phyloP scores from a whole-genome alignment of 2,113 vertebrate genomes.

The Rhinolophus sinicus region DNA sequence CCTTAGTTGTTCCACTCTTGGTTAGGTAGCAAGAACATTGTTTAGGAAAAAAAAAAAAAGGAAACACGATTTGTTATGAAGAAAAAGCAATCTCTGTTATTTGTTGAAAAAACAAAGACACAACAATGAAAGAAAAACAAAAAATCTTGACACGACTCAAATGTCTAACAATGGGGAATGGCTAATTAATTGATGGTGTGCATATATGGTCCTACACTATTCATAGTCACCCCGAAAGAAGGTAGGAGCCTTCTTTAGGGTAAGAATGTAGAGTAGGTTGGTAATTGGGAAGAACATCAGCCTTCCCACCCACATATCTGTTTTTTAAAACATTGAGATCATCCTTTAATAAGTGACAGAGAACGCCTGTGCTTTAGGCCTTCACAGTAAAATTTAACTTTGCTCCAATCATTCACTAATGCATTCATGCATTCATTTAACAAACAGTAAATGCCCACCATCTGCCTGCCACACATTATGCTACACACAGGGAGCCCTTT shows the following conservation, averaged over 20 bases:
- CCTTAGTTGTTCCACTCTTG: background rate
- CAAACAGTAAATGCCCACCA: background rate
- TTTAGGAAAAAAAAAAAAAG: background rate
- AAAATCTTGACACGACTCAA: background rate
- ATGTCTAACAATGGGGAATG: background rate
- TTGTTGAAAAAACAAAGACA: background rate
- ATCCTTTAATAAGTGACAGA: constrained; percentile 17
- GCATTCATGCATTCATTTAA: constrained; percentile 16
- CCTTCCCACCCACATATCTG: background rate
- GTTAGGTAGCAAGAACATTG: background rate
- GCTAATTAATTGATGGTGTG: background rate
- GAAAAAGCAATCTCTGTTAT: background rate
- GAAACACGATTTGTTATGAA: background rate
- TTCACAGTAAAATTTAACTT: constrained; percentile 38
- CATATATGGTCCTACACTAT: background rate
- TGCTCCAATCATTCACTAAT: background rate
- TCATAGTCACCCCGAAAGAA: background rate
- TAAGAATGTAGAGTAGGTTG: background rate
- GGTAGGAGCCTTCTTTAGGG: background rate
- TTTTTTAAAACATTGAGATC: background rate
- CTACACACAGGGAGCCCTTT: background rate
- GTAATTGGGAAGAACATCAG: background rate
- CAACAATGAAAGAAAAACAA: background rate
- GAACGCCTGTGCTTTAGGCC: background rate
- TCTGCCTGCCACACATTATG: background rate